phyloP scores from a whole-genome alignment of 2,888 invertebrate species.

The Lasioglossum figueresi region DNA sequence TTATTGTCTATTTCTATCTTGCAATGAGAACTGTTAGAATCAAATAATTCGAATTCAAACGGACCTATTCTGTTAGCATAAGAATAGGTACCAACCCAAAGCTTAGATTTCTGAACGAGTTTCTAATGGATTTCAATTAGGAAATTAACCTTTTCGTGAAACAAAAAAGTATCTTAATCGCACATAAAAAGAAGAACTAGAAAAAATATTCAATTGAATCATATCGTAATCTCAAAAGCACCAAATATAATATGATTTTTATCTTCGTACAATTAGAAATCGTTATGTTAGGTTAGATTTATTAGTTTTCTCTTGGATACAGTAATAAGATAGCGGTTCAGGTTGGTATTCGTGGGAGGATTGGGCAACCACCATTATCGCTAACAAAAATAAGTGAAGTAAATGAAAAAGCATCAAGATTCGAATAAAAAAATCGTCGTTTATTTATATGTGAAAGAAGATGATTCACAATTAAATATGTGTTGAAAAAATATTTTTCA shows the following conservation, averaged over 20 bases:
- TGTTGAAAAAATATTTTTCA: neutral
- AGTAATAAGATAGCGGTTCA: neutral
- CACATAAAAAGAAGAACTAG: neutral
- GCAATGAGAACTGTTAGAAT: neutral
- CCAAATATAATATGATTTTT: neutral
- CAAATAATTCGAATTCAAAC: constrained; percentile 43
- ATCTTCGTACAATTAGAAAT: neutral
- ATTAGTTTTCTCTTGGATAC: neutral
- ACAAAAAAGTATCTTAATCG: neutral
- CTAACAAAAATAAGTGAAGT: neutral
- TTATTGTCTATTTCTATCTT: too few species aligned
- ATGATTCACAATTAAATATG: neutral
- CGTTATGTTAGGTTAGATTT: neutral
- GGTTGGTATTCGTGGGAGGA: neutral
- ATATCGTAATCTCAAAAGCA: neutral
- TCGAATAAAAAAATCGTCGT: neutral
- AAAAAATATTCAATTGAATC: neutral
- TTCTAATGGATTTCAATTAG: neutral
- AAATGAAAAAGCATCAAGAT: neutral
- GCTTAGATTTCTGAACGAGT: neutral
- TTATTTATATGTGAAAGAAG: neutral
- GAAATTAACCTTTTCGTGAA: neutral
- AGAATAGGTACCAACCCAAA: constrained; percentile 16
- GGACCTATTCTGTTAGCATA: neutral
- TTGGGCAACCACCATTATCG: neutral